Conservation (phyloP, 2,797 vertebrate genomes). For the Argya squamiceps region DNA sequence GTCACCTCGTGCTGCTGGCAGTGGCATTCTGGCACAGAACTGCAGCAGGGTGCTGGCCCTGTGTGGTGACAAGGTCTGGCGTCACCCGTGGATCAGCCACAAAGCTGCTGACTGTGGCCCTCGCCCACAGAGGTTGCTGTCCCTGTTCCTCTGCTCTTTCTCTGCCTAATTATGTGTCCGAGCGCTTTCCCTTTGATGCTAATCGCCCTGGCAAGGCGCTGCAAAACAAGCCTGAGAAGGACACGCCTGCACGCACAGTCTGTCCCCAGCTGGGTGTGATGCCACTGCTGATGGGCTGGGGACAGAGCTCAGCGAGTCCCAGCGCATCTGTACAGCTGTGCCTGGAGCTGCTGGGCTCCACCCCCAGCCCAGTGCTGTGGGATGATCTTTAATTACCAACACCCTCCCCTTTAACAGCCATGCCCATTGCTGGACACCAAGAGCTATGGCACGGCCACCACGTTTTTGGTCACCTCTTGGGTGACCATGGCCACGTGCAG, state of each 20-base stretch:
- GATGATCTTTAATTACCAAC: background rate
- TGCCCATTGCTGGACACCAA: background rate
- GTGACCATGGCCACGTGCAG: background rate
- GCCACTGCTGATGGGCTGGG: background rate
- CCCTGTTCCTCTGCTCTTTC: constrained; percentile 31
- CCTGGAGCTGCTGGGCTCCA: background rate
- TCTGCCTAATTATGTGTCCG: constrained; percentile 41
- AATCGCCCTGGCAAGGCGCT: background rate
- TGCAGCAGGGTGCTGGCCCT: background rate
- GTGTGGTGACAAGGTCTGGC: background rate
- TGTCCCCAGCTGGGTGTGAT: background rate
- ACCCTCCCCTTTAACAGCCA: background rate
- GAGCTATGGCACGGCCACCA: background rate
- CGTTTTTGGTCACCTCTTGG: background rate
- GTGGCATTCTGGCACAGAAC: background rate
- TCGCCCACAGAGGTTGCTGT: background rate
- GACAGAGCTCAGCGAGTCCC: background rate
- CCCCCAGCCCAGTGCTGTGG: background rate
- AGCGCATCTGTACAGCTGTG: background rate
- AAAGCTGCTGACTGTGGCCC: constrained; percentile 21
- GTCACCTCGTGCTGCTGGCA: background rate
- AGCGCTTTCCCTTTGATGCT: constrained; percentile 40
- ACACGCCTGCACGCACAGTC: background rate
- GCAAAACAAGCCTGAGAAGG: background rate
- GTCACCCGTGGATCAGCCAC: background rate